Evolutionary conservation across 2,113 vertebrate species (phyloP).

Genomic region (Mobula birostris): DNA sequence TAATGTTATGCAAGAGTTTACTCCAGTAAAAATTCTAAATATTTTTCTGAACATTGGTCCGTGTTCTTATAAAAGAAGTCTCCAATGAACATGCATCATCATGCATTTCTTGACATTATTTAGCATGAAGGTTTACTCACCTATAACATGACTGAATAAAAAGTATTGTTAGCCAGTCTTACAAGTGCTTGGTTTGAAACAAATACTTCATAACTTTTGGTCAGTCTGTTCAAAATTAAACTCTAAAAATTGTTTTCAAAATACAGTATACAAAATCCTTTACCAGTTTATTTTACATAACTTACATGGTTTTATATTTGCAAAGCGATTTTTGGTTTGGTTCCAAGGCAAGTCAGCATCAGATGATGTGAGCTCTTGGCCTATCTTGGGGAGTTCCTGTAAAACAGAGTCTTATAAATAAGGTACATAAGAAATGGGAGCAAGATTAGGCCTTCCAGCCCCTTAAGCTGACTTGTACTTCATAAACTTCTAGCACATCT

Average conservation of each 20-base stretch:
- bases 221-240: not conserved
- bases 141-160: too few relatives aligned
- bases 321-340: slow-evolving; percentile 91
- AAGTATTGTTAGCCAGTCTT: not conserved
- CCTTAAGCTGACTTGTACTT: too few relatives aligned
- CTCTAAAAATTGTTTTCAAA: not conserved
- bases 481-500: not conserved
- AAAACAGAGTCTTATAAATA: slow-evolving; percentile 36
- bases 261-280: not conserved
- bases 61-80: not conserved
- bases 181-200: not conserved
- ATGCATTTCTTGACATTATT: not conserved
- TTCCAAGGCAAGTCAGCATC: slow-evolving; percentile 97
- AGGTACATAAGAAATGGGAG: too few relatives aligned
- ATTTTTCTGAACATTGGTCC: not conserved
- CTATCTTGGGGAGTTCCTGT: slow-evolving; percentile 88
- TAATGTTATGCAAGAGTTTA: not conserved
- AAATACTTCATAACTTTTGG: not conserved
- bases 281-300: slow-evolving; percentile 34
- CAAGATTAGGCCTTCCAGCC: too few relatives aligned
- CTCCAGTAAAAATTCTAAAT: not conserved
- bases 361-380: slow-evolving; percentile 85
- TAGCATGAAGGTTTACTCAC: not conserved
- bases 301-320: slow-evolving; percentile 96
- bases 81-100: not conserved